Evolutionary conservation across 1,140 invertebrate species (phyloP), one percentile per base, ranked within the genome.

Genomic region (Myzus persicae): DNA sequence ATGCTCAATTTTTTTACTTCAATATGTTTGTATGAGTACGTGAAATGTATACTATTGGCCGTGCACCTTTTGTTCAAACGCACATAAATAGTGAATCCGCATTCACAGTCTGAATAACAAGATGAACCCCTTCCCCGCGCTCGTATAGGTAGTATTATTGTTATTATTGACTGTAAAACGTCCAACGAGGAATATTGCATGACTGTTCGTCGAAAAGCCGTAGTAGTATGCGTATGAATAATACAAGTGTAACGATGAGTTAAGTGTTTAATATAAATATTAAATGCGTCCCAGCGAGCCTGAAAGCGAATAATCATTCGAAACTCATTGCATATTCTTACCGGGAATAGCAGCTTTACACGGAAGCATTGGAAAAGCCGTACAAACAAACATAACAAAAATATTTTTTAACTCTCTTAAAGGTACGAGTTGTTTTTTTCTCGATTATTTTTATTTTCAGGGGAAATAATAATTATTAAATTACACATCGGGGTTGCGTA

Each of bases 251-350:
- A n/a, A 67, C 59, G 59, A n/a, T 6, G 18, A 24, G 36, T 82
- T 40, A 42, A 84, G 82, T 84, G 38, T 42, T 84, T 84, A 84
- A 38, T 38, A 84, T 84, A 42, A 84, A 84, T 84, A 42, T 42
- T 84, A 84, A 40, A 84, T 84, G 82, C 9, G 9, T 26, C 38
- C 24, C 3, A 7, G 26, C 14, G 40, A 84, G 82, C 38, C 22
- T 84, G 8, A 22, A 81, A 81, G 36, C 36, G 36, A 38, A 36
- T 18, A 81, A 81, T 38, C 22, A 38, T 38, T 81, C 6, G 20
- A 22, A 81, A 24, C 76, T 81, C 76, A 24, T 81, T 38, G 18
- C n/a, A n/a, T 81, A 36, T 81, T 81, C 9, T 81, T 81, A 8
- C 36, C 76, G 36, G 38, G 76, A 38, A 81, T 81, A 81, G 76